These are phyloP conservation scores for Gisinianus flammeolus DNA, from an alignment of 2,888 invertebrate genomes.

Conservation along the genomic window DNA sequence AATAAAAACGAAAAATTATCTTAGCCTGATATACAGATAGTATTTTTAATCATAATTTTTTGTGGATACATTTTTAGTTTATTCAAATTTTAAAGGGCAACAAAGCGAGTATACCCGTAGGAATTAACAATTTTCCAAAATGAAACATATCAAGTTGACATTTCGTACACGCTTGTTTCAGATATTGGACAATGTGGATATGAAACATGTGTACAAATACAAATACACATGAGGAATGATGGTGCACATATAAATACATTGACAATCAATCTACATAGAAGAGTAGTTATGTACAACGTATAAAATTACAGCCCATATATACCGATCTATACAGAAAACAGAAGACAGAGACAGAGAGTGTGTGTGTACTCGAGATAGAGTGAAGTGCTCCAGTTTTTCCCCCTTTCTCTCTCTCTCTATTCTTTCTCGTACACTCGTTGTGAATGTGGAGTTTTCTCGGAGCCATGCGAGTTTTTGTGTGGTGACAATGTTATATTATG, in stretches of 20 bases:
- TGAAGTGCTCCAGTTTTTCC: constrained; percentile 37
- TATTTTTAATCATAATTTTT: too few species aligned
- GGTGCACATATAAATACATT: too few species aligned
- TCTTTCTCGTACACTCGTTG: not conserved
- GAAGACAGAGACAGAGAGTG: constrained; percentile 25
- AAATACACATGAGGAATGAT: too few species aligned
- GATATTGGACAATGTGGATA: not conserved
- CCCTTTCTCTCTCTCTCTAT: not conserved
- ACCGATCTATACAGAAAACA: not conserved
- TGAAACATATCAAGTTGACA: not conserved
- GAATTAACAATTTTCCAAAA: not conserved
- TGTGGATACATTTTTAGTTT: too few species aligned
- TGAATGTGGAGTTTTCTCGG: too few species aligned
- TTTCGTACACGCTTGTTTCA: not conserved
- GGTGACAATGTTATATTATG: not conserved
- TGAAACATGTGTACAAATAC: not conserved
- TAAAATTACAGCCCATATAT: not conserved
- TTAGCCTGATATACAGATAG: too few species aligned
- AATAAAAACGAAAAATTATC: too few species aligned
- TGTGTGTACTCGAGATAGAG: not conserved
- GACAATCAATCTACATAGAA: not conserved
- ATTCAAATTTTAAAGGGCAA: constrained; percentile 11
- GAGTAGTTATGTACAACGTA: not conserved
- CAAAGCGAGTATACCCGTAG: not conserved
- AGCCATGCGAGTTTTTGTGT: too few species aligned